Conservation (phyloP, 2,888 invertebrate species). For the Polylopha cassiicola region DNA sequence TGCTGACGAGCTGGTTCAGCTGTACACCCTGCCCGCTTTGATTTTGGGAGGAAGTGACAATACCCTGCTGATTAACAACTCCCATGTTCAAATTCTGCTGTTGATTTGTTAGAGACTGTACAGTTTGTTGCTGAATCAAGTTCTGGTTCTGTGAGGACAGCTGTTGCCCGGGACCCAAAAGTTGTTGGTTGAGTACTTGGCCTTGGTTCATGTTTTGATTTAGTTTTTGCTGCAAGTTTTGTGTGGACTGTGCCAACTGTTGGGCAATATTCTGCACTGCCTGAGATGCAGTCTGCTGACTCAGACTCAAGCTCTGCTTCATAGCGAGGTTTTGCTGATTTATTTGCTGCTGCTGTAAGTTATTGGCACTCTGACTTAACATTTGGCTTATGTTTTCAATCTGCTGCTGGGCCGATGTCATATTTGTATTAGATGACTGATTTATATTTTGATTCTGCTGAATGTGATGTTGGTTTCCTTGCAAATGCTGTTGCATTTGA, state of each 20-base stretch:
- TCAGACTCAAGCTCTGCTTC: slow-evolving; percentile 63
- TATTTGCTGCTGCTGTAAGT: slow-evolving; percentile 63
- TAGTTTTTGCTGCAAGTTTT: slow-evolving; percentile 58
- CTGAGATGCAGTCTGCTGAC: slow-evolving; percentile 62
- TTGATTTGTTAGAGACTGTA: slow-evolving; percentile 61
- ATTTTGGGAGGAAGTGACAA: slow-evolving; percentile 59
- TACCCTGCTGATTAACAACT: slow-evolving; percentile 60
- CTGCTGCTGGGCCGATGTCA: slow-evolving; percentile 79
- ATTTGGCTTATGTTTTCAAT: slow-evolving; percentile 80
- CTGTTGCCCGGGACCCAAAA: slow-evolving; percentile 72
- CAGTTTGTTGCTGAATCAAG: slow-evolving; percentile 64
- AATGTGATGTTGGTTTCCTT: slow-evolving; percentile 58
- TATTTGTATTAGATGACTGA: slow-evolving; percentile 58
- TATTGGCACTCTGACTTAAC: slow-evolving; percentile 71
- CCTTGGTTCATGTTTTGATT: slow-evolving; percentile 62
- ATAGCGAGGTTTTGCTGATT: slow-evolving; percentile 66
- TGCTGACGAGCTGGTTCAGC: slow-evolving; percentile 65
- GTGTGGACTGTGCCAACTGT: slow-evolving; percentile 65
- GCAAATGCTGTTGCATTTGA: slow-evolving; percentile 66
- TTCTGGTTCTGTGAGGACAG: slow-evolving; percentile 59
- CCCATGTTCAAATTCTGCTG: slow-evolving; percentile 70
- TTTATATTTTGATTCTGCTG: slow-evolving; percentile 57
- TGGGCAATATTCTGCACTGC: slow-evolving; percentile 71
- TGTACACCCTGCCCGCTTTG: slow-evolving; percentile 59
- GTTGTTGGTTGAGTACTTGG: slow-evolving; percentile 66